phyloP scores from a whole-genome alignment of 2,797 vertebrate species.

The Darevskia nairensis region DNA sequence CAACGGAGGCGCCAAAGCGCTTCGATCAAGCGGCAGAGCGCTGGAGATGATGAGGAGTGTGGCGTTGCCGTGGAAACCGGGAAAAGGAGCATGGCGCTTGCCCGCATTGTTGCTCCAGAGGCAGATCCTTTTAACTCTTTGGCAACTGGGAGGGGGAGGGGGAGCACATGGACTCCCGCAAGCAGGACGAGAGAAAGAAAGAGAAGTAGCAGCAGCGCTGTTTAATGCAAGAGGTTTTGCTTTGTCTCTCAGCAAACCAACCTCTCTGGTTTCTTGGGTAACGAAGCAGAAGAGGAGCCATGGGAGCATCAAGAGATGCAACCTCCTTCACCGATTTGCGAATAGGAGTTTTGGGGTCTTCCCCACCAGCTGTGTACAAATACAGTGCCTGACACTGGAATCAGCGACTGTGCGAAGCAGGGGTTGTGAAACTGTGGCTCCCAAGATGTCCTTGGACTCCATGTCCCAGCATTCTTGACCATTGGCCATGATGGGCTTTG shows the following conservation, averaged over 20 bases:
- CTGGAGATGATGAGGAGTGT: slow-evolving; percentile 53
- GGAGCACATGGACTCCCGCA: not conserved
- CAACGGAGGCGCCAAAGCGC: slow-evolving; percentile 60
- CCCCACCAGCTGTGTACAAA: no score
- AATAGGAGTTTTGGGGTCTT: no score
- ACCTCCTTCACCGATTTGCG: no score
- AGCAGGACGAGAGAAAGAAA: not conserved
- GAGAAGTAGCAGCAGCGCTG: no score
- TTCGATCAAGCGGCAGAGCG: slow-evolving; percentile 50
- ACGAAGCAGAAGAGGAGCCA: not conserved
- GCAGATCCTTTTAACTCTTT: slow-evolving; percentile 14
- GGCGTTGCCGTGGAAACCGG: slow-evolving; percentile 55
- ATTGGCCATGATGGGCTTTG: not conserved
- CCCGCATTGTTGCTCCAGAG: slow-evolving; percentile 21
- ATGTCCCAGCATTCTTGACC: not conserved
- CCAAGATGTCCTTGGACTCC: no score
- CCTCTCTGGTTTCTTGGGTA: not conserved
- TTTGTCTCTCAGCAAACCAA: not conserved
- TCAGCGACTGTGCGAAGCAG: not conserved
- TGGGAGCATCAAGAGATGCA: not conserved
- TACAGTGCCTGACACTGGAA: not conserved
- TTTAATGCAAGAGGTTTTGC: no score
- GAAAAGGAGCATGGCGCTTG: slow-evolving; percentile 33
- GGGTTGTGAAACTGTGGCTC: no score
- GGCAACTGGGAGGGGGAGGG: not conserved